phyloP scores from a whole-genome alignment of 2,888 invertebrate species.

The Yponomeuta evonymella region DNA sequence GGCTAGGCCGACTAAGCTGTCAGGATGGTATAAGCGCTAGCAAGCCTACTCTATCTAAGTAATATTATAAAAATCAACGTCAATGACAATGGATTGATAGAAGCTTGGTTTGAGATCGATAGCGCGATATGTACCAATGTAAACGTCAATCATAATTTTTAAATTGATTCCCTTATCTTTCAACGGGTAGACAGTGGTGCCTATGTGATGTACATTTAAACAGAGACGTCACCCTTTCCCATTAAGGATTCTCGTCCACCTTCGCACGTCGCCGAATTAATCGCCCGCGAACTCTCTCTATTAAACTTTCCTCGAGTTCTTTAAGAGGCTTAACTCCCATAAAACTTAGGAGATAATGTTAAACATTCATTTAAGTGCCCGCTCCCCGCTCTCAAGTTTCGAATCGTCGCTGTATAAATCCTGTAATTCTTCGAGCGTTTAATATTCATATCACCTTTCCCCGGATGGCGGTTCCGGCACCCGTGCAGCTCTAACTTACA shows the following conservation, averaged over 20 bases:
- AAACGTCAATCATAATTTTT: too few relatives aligned
- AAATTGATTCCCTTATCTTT: too few relatives aligned
- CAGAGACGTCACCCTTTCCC: conserved; percentile 47
- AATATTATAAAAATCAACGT: too few relatives aligned
- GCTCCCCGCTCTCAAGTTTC: conserved; percentile 49
- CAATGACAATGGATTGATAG: too few relatives aligned
- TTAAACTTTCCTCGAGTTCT: conserved; percentile 73
- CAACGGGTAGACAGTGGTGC: too few relatives aligned
- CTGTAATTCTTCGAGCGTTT: conserved; percentile 70
- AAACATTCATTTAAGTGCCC: conserved; percentile 73
- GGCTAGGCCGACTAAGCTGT: too few relatives aligned
- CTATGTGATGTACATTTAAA: not conserved
- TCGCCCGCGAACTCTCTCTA: conserved; percentile 70
- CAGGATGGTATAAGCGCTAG: too few relatives aligned
- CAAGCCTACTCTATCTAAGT: too few relatives aligned
- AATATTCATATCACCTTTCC: conserved; percentile 71
- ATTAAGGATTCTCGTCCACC: conserved; percentile 69
- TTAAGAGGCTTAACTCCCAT: conserved; percentile 65
- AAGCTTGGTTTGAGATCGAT: too few relatives aligned
- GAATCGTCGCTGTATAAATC: conserved; percentile 67
- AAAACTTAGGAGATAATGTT: conserved; percentile 72
- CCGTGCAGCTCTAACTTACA: conserved; percentile 3
- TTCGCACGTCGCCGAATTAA: conserved; percentile 67
- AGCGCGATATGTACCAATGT: too few relatives aligned
- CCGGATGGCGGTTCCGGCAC: conserved; percentile 23